Conservation (phyloP, 2,113 vertebrate genomes). For the Oceanites oceanicus region DNA sequence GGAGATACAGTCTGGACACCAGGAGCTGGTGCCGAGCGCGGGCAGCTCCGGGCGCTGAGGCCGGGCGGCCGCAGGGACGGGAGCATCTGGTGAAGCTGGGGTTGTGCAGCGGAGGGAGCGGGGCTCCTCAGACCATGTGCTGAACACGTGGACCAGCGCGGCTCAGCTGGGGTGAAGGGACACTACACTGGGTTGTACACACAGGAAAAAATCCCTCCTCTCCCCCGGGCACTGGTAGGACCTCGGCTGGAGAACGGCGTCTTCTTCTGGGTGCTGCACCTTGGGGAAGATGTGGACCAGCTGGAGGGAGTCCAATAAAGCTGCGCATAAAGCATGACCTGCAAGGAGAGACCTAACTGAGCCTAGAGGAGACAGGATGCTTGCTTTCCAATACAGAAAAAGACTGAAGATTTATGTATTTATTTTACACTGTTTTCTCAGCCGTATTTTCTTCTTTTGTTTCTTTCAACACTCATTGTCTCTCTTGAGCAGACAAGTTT, state of each 20-base stretch:
- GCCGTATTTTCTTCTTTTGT: not conserved
- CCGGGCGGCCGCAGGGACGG: not conserved
- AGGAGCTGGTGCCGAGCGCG: not conserved
- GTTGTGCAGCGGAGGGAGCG: too few species aligned
- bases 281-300: not conserved
- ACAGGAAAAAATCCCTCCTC: not conserved
- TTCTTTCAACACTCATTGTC: not conserved
- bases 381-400: not conserved
- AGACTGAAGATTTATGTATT: not conserved
- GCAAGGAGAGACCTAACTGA: too few species aligned
- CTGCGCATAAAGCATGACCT: fast-evolving
- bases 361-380: fast-evolving
- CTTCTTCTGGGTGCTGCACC: not conserved
- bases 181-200: fast-evolving
- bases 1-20: not conserved
- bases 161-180: not conserved
- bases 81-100: not conserved
- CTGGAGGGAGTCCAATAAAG: too few species aligned
- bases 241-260: fast-evolving
- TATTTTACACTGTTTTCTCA: not conserved
- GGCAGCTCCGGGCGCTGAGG: not conserved
- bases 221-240: fast-evolving
- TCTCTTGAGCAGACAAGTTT: not conserved
- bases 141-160: not conserved
- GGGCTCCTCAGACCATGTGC: not conserved